Conservation (phyloP, 2,113 vertebrate species). For the Labeo rohita region DNA sequence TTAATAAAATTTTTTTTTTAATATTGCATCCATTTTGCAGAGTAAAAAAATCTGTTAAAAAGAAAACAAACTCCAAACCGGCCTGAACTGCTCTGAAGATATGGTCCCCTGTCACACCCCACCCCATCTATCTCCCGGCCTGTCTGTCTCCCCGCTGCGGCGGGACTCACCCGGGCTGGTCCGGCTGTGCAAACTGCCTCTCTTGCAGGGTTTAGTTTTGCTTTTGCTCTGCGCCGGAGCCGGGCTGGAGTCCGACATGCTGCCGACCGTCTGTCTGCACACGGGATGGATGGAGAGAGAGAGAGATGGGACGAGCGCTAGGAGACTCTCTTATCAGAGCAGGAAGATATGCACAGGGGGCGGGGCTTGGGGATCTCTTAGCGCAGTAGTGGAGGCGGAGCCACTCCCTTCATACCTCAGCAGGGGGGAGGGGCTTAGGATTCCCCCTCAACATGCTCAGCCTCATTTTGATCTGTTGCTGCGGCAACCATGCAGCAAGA, state of each 20-base stretch:
- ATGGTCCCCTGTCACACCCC: background rate
- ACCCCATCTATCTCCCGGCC: background rate
- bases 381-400: constrained; percentile 34
- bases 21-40: background rate
- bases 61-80: background rate
- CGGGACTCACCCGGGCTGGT: constrained; percentile 25
- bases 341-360: background rate
- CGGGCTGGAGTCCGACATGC: constrained; percentile 9
- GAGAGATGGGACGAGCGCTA: background rate
- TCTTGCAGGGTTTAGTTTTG: background rate
- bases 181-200: constrained; percentile 23
- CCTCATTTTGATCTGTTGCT: constrained; percentile 25
- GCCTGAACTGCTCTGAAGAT: background rate
- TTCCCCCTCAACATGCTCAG: constrained; percentile 1
- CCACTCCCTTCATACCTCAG: constrained; percentile 18
- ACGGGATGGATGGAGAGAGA: background rate
- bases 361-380: constrained; percentile 35
- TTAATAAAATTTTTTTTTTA: too few species aligned
- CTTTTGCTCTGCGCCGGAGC: constrained; percentile 1
- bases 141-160: background rate
- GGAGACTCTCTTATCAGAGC: background rate
- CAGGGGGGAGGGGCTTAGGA: constrained; percentile 23
- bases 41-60: background rate
- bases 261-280: background rate
- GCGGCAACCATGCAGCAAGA: constrained; percentile 23